Evolutionary conservation across 2,888 invertebrate species (phyloP), one percentile per base, ranked within the genome.

Genomic region (Brachyptera putata): DNA sequence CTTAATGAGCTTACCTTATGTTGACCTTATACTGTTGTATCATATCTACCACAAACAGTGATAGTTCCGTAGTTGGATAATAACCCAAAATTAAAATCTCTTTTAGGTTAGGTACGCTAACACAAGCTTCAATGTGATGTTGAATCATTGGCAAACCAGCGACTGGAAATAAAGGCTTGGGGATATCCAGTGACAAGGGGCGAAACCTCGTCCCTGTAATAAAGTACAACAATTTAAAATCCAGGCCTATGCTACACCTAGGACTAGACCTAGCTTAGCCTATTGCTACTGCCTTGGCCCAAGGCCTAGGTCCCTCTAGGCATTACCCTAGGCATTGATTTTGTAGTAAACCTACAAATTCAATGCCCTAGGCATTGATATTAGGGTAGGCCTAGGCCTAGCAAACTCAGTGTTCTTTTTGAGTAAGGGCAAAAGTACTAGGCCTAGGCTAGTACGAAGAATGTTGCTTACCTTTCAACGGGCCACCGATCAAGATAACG

Each of bases 161-260:
- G 13, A 99, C 89, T 0, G 97, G 97, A 75, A 99, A 99, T 14
- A 99, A 74, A 0, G 98, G 98, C 74, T 99, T 99, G 0, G 99
- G 97, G n/a, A 91, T 87, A 72, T 98, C 97, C 62, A 99, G 77
- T 0, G 97, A 97, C 2, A 99, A 78, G 0, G 99, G 99, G 0
- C 99, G 86, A 75, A 99, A 99, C 58, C 98, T 82, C 7, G 98
- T 99, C 1, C 98, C 98, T 96, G 73, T 37, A 77, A 75, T 11
- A 50, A 49, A 22, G 50, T 49, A 61, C 22, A 16, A n/a, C n/a
- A n/a, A n/a, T n/a, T n/a, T n/a, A n/a, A n/a, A n/a, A n/a, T n/a
- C n/a, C n/a, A n/a, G n/a, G n/a, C n/a, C n/a, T n/a, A n/a, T n/a
- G n/a, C n/a, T n/a, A n/a, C n/a, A n/a, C n/a, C n/a, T n/a, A n/a